Evolutionary conservation across 1,140 invertebrate genomes (phyloP).

Genomic region (Metopolophium dirhodum): DNA sequence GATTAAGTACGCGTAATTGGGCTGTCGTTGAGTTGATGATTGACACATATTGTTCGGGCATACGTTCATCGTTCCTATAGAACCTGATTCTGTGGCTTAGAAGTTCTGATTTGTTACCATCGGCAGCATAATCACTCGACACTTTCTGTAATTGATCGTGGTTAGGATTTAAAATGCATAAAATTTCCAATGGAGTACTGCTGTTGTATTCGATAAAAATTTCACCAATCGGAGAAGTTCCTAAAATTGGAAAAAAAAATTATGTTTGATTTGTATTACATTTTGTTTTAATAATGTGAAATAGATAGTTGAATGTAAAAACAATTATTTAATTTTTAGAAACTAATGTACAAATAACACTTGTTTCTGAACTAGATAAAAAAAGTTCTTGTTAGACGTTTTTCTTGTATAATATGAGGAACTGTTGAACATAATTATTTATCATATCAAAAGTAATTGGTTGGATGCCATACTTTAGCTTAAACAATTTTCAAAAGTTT

Average conservation of each 20-base stretch:
- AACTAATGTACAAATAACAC: not conserved
- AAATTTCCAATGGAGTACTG: conserved; percentile 65
- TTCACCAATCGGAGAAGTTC: conserved; percentile 66
- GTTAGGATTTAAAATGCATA: conserved; percentile 65
- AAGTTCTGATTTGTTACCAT: not conserved
- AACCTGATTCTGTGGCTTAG: conserved; percentile 65
- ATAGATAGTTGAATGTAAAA: not conserved
- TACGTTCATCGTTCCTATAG: conserved; percentile 63
- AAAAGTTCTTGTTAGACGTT: not conserved
- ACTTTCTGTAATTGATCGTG: conserved; percentile 62
- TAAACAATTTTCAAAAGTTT: not conserved
- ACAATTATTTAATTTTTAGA: not conserved
- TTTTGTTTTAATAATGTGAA: not conserved
- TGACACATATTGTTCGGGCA: conserved; percentile 65
- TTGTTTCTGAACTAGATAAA: not conserved
- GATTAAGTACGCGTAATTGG: conserved; percentile 63
- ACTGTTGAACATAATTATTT: too few relatives aligned
- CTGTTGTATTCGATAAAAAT: conserved; percentile 65
- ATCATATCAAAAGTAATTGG: not conserved
- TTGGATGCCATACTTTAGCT: too few relatives aligned
- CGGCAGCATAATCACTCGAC: conserved; percentile 63
- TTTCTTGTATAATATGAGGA: too few relatives aligned
- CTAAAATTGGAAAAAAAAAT: not conserved
- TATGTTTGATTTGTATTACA: not conserved
- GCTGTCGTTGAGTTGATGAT: conserved; percentile 66